Percentiles rank a stretch among this genome's conserved stretches.
Evolutionary conservation across 1,140 invertebrate genomes (phyloP).

Genomic region (Parasteatoda tepidariorum): DNA sequence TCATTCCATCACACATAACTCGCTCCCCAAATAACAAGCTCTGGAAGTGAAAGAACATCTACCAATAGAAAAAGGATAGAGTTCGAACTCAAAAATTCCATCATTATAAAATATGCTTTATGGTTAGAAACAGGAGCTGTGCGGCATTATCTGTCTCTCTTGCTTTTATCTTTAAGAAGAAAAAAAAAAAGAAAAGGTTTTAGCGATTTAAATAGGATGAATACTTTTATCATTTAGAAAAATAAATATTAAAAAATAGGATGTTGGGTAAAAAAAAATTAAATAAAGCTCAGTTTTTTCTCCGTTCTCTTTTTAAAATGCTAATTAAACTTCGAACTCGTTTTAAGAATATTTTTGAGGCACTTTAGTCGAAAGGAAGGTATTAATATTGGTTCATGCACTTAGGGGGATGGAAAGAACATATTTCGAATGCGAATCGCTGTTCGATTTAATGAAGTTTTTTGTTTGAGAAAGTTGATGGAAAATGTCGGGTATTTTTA

Average conservation of each 20-base stretch:
- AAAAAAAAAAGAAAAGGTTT: no score
- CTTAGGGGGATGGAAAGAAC: no score
- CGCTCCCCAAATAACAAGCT: not conserved
- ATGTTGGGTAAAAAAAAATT: not conserved
- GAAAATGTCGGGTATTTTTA: no score
- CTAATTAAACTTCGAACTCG: not conserved
- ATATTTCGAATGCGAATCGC: no score
- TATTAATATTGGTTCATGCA: no score
- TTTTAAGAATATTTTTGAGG: not conserved
- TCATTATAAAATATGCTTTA: slow-evolving; percentile 7
- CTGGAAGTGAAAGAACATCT: slow-evolving; percentile 30
- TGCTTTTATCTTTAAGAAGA: not conserved
- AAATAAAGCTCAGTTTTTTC: not conserved
- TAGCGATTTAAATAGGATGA: not conserved
- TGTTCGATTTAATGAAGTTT: no score
- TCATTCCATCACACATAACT: not conserved
- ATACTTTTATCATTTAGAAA: not conserved
- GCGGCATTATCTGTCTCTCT: not conserved
- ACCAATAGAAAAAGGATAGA: slow-evolving; percentile 44
- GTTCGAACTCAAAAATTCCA: slow-evolving; percentile 3
- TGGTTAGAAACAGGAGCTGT: not conserved
- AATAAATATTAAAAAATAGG: no score
- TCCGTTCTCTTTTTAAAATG: not conserved
- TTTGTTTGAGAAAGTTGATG: no score
- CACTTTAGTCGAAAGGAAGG: no score